Evolutionary conservation across 64 coral and sea anemone species (phyloP).

Genomic region (Platygyra sinensis): DNA sequence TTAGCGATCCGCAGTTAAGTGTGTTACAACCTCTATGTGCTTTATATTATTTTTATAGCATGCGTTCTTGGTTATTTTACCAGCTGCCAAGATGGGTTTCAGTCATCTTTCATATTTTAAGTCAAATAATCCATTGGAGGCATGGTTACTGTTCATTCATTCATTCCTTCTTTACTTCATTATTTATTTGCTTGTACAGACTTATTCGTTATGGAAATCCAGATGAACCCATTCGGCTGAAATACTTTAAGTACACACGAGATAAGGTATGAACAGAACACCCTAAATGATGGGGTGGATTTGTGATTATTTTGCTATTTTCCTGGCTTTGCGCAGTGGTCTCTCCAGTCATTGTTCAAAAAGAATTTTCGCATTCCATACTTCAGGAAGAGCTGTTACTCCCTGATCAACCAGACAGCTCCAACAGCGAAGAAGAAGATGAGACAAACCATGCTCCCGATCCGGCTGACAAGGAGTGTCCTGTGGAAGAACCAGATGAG

Average conservation of each 20-base stretch:
- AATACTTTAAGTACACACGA: conserved; percentile 81
- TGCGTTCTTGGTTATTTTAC: too few species aligned
- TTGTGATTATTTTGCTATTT: neutral
- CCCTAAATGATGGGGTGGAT: neutral
- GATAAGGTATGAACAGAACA: conserved; percentile 54
- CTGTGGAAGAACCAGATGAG: conserved; percentile 39
- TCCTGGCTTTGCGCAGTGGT: neutral
- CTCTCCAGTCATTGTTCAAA: neutral
- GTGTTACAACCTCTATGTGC: too few species aligned
- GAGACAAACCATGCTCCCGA: neutral
- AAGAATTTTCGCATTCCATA: neutral
- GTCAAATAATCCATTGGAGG: too few species aligned
- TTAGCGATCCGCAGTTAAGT: too few species aligned
- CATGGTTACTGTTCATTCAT: neutral
- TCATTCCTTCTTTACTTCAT: neutral
- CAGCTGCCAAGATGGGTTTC: too few species aligned
- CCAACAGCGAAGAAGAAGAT: conserved; percentile 19
- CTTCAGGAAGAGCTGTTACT: conserved; percentile 64
- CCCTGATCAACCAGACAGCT: conserved; percentile 44
- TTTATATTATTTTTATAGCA: too few species aligned
- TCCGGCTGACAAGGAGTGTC: conserved; percentile 16
- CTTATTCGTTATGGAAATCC: conserved; percentile 93
- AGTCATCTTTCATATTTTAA: too few species aligned
- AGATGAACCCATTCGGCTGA: conserved; percentile 86
- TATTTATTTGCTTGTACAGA: conserved; percentile 63